phyloP scores from a whole-genome alignment of 2,888 invertebrate genomes.

The Autographa pulchrina region DNA sequence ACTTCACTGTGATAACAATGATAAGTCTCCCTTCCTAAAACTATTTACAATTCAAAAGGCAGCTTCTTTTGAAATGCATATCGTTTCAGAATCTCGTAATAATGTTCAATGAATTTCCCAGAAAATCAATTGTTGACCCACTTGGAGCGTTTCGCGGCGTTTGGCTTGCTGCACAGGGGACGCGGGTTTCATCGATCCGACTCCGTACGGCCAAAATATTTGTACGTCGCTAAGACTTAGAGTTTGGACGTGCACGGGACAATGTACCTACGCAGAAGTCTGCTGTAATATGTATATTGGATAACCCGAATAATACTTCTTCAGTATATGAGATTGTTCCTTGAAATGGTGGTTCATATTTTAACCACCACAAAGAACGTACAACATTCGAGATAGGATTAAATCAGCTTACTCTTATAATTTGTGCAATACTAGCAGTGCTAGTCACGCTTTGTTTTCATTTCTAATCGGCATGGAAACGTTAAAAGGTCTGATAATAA shows the following conservation, averaged over 20 bases:
- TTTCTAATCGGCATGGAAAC: slow-evolving; percentile 21
- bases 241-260: not conserved
- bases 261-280: not conserved
- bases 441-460: slow-evolving; percentile 17
- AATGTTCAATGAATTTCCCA: not conserved
- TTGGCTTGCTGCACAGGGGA: not conserved
- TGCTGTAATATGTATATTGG: not conserved
- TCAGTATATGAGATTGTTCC: too few relatives aligned
- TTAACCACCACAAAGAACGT: not conserved
- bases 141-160: not conserved
- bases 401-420: slow-evolving; percentile 2
- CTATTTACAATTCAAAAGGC: not conserved
- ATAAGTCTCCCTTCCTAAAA: not conserved
- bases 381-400: not conserved
- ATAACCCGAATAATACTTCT: too few relatives aligned
- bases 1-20: too few relatives aligned
- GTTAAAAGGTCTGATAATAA: slow-evolving; percentile 11
- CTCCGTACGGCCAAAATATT: slow-evolving; percentile 2
- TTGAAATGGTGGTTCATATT: too few relatives aligned
- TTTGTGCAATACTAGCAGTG: slow-evolving; percentile 7
- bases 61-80: not conserved
- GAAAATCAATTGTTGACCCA: slow-evolving; percentile 7
- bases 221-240: not conserved
- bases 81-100: not conserved
- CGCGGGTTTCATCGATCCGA: slow-evolving; percentile 6